Evolutionary conservation across 2,113 vertebrate species (phyloP).

Genomic region (Xiphias gladius): DNA sequence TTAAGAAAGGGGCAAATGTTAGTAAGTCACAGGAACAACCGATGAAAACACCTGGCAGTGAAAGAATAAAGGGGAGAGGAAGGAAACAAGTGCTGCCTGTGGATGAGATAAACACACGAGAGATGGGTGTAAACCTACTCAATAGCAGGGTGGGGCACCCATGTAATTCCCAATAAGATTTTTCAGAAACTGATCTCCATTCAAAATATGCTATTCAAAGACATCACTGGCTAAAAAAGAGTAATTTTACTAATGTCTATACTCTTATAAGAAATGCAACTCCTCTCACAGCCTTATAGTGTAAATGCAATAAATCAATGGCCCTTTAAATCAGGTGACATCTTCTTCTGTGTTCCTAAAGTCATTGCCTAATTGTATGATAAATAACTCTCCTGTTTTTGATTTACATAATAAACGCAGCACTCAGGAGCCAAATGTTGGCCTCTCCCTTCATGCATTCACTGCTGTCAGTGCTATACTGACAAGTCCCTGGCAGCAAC

Average conservation of each 20-base stretch:
- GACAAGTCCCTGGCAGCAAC: slow-evolving; percentile 27
- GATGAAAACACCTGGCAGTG: slow-evolving; percentile 34
- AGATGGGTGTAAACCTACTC: slow-evolving; percentile 5
- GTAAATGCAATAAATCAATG: slow-evolving; percentile 10
- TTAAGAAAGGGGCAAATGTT: slow-evolving; percentile 50
- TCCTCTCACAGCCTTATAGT: background rate
- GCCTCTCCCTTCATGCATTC: slow-evolving; percentile 60
- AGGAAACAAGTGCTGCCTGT: slow-evolving; percentile 23
- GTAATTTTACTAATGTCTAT: background rate
- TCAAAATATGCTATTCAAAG: background rate
- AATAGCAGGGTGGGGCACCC: slow-evolving; percentile 22
- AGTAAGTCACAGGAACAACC: slow-evolving; percentile 25
- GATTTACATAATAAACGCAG: slow-evolving; percentile 59
- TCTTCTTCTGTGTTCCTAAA: slow-evolving; percentile 20
- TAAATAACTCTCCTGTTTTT: slow-evolving; percentile 59
- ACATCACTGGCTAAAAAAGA: background rate
- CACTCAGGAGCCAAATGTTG: slow-evolving; percentile 59
- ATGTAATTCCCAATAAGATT: background rate
- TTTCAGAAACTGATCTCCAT: background rate
- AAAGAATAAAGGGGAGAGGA: slow-evolving; percentile 26
- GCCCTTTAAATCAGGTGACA: slow-evolving; percentile 23
- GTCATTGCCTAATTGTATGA: slow-evolving; percentile 17
- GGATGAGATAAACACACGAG: slow-evolving; percentile 39
- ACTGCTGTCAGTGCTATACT: slow-evolving; percentile 31
- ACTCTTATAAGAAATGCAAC: background rate